Base-by-base conservation (phyloP, 1,140 invertebrate species). In the Drosophila setifemur region DNA sequence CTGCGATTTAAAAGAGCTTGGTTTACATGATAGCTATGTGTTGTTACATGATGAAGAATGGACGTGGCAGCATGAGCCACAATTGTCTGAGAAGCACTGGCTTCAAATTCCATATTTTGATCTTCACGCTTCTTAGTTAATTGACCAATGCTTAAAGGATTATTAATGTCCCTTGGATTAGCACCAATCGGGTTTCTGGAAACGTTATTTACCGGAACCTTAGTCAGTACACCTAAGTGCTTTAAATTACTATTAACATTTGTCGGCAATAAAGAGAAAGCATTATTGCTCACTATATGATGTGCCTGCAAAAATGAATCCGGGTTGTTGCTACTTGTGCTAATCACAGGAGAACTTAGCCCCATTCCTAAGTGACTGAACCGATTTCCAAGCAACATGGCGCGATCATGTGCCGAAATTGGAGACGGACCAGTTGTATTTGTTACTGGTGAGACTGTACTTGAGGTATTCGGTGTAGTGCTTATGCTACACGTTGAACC, bases 141-240 rank as follows among this genome's bases (percentile, higher is more conserved):
- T 91, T 96, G 95, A 79, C 96, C 96, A 25, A 97, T 96, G 90
- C 95, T 96, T 18, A 97, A 92, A 16, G 96, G 96, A 92, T 97
- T 97, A 91, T 97, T 97, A 53, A 96, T 95, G 92, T 97, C 96
- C 73, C 96, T 94, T 7, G 96, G 96, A 91, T 97, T 97, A 6
- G 96, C 96, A 48, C 96, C 96, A 28, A 97, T 96, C 12, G 96
- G 96, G 89, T 96, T 94, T 11, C 88, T 72, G 16, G 77, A 73
- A 12, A 73, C 21, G 12, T 39, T 61, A 18, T 35, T 33, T 16
- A 25, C 35, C 21, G 42, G 53, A 21, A 54, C 35, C 6, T 50
- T 47, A 9, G 68, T 31, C 21, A 60, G 23, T 31, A 29, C 12
- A 26, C 25, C n/a, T 12, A 57, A 45, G 29, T 44, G 42, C 29